Evolutionary conservation across 2,888 invertebrate genomes (phyloP).

Genomic region (Chrysolina haemoptera): DNA sequence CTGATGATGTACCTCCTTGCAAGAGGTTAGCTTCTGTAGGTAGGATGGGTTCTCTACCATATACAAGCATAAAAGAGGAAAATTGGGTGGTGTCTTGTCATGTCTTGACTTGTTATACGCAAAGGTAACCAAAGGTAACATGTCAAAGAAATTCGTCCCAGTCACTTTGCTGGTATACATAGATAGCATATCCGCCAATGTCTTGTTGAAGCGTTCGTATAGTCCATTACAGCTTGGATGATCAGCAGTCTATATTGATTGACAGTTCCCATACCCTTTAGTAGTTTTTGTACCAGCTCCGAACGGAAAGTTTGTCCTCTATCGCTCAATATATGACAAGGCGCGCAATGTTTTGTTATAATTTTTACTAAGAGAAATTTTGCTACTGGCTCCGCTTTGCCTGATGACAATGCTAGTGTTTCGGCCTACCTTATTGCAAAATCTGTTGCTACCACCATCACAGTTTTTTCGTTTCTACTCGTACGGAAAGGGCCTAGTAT

Average conservation of each 20-base stretch:
- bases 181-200: not conserved
- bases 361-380: slow-evolving; percentile 47
- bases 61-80: slow-evolving; percentile 43
- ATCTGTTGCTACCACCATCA: slow-evolving; percentile 55
- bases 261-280: not conserved
- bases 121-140: slow-evolving; percentile 51
- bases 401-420: slow-evolving; percentile 46
- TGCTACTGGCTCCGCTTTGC: slow-evolving; percentile 48
- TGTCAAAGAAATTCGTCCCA: slow-evolving; percentile 39
- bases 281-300: not conserved
- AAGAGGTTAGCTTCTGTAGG: slow-evolving; percentile 31
- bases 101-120: slow-evolving; percentile 53
- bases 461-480: slow-evolving; percentile 49
- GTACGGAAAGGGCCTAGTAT: slow-evolving; percentile 52
- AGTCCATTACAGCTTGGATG: not conserved
- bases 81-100: slow-evolving; percentile 50
- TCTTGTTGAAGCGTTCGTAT: not conserved
- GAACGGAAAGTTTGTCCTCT: not conserved
- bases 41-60: slow-evolving; percentile 42
- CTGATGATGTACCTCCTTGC: not conserved
- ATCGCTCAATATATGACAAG: slow-evolving; percentile 25
- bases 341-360: slow-evolving; percentile 43
- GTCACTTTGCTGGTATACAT: slow-evolving; percentile 30
- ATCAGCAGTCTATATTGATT: not conserved
- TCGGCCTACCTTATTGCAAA: slow-evolving; percentile 52